Percentiles rank a stretch among this genome's conserved stretches.
These are phyloP conservation scores for Pherbina coryleti DNA, from an alignment of 2,888 invertebrate species.

Conservation along the genomic window DNA sequence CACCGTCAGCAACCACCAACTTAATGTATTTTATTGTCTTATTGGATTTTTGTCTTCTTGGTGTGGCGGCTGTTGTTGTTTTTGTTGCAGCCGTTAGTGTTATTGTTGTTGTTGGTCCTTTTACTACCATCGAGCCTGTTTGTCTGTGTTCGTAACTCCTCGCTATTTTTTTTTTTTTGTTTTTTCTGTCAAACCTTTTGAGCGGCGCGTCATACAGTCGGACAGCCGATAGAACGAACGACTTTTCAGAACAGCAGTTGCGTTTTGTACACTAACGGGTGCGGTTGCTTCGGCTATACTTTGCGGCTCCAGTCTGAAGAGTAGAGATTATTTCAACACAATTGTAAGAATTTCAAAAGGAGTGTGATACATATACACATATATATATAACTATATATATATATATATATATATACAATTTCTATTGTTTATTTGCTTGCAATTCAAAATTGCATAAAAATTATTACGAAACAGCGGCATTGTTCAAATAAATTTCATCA, in stretches of 20 bases:
- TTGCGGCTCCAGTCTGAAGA: not conserved
- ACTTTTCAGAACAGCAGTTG: conserved; percentile 50
- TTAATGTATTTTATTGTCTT: conserved; percentile 28
- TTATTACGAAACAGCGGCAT: not conserved
- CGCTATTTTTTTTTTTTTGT: not conserved
- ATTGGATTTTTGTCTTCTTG: conserved; percentile 25
- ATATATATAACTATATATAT: too few species aligned
- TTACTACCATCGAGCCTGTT: not conserved
- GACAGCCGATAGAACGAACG: conserved; percentile 2
- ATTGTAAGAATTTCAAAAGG: not conserved
- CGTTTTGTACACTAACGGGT: conserved; percentile 55
- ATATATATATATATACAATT: not conserved
- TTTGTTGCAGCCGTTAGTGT: conserved; percentile 17
- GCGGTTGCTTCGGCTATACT: conserved; percentile 49
- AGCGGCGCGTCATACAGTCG: conserved; percentile 18
- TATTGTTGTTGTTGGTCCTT: conserved; percentile 17
- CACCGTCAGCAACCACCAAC: not conserved
- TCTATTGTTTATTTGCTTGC: not conserved
- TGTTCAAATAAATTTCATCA: not conserved
- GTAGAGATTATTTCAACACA: not conserved
- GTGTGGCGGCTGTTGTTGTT: conserved; percentile 3
- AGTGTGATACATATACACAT: not conserved
- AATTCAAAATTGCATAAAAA: conserved; percentile 10
- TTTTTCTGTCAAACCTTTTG: not conserved
- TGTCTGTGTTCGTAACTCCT: not conserved